Base-by-base conservation (phyloP, 2,113 vertebrate genomes). In the Triplophysa dalaica region DNA sequence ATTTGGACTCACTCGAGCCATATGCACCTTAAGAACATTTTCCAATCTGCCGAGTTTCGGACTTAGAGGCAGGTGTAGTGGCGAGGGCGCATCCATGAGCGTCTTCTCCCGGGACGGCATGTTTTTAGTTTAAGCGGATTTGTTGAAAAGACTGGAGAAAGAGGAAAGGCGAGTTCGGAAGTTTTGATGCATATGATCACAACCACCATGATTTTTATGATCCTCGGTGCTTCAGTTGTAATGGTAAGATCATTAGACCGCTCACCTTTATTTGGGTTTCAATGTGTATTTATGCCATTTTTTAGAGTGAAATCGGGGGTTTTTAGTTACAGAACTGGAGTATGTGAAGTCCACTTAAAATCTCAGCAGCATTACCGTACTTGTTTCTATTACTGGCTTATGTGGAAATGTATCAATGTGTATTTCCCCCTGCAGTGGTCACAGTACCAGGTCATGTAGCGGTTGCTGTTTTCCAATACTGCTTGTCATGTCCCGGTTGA, bases 191-290 rank as follows among this genome's bases (percentile, higher is more conserved):
- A 96, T 96, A 94, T 97, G 95, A 96, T 95, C 94, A 95, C 95
- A 92, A 98, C 97, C 95, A 98, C 97, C 94, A 98, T 98, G 97
- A 97, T 98, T 94, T 98, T 98, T 94, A 96, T 98, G 96, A 95
- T 98, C 91, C 94, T 98, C 92, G 96, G 96, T 93, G 95, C 97
- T 93, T 97, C 96, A 88, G 86, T 98, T 94, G 96, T 97, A 88
- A 98, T 98, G 97, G 97, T 98, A 97, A 98, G 97, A 90, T 82
- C 2, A n/a, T 61, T 60, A n/a, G 54, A 17, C 54, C 41, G 19
- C 75, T 38, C 75, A 64, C n/a, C 61, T 19, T 56, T 5, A 56
- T 56, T 56, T 56, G 17, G 52, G 16, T 19, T 56, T 8, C 75
- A 84, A 81, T 80, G 17, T 68, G 65, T 48, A 76, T 69, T 81